phyloP scores from a whole-genome alignment of 2,888 invertebrate species.

The Incurvaria masculella region DNA sequence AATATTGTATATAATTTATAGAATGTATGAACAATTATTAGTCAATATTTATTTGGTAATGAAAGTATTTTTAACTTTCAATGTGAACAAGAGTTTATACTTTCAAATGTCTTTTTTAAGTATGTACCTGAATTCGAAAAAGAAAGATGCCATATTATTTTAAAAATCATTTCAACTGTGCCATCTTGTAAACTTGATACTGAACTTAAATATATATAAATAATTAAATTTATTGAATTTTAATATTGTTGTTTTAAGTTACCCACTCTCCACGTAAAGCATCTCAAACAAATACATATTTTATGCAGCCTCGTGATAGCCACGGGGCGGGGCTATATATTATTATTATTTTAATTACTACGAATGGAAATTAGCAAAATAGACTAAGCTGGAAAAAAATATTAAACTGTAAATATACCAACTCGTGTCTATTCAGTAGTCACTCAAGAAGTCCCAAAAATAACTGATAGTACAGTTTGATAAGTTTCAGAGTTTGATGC shows the following conservation, averaged over 20 bases:
- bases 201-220: background rate
- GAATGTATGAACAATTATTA: background rate
- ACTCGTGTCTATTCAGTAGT: too few relatives aligned
- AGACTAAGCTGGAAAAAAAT: too few relatives aligned
- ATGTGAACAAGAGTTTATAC: too few relatives aligned
- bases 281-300: conserved; percentile 30
- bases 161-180: conserved; percentile 25
- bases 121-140: conserved; percentile 53
- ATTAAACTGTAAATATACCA: too few relatives aligned
- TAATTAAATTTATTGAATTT: background rate
- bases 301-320: too few relatives aligned
- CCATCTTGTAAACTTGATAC: conserved; percentile 28
- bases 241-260: conserved; percentile 36
- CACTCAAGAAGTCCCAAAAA: too few relatives aligned
- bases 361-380: too few relatives aligned
- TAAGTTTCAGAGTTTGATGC: too few relatives aligned
- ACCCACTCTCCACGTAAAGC: conserved; percentile 31
- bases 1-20: conserved; percentile 4
- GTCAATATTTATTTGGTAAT: background rate
- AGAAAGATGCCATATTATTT: conserved; percentile 52
- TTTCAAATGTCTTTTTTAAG: conserved; percentile 4
- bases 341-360: too few relatives aligned
- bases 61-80: conserved; percentile 22
- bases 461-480: too few relatives aligned
- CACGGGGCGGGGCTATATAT: too few relatives aligned